phyloP scores from a whole-genome alignment of 1,140 invertebrate species.

The Triops cancriformis region DNA sequence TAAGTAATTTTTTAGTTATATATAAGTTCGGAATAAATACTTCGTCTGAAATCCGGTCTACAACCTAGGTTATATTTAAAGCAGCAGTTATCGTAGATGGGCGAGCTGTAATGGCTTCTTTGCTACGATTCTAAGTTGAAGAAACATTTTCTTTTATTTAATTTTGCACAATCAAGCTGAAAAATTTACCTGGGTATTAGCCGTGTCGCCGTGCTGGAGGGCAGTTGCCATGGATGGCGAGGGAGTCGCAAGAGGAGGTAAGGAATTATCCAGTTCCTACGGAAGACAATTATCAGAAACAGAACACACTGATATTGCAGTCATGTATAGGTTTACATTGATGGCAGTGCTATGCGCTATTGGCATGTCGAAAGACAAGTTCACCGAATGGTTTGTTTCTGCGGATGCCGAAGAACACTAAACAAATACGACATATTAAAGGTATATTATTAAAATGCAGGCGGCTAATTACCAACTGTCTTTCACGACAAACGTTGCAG shows the following conservation, averaged over 20 bases:
- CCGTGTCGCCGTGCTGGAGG: background rate
- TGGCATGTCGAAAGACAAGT: too few species aligned
- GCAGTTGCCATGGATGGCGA: background rate
- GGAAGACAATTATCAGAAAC: background rate
- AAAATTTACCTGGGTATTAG: background rate
- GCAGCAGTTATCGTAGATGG: background rate
- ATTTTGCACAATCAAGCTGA: background rate
- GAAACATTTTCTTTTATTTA: background rate
- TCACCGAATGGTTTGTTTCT: too few species aligned
- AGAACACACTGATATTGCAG: background rate
- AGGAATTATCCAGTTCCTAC: background rate
- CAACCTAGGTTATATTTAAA: background rate
- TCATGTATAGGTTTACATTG: background rate
- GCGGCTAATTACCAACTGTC: too few species aligned
- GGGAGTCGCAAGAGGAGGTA: background rate
- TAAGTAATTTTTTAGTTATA: background rate
- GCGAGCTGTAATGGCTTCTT: too few species aligned
- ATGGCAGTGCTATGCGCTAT: too few species aligned
- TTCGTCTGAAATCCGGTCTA: background rate
- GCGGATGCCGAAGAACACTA: too few species aligned
- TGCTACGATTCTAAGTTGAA: background rate
- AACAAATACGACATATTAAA: too few species aligned
- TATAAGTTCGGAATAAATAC: background rate
- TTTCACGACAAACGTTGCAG: too few species aligned
- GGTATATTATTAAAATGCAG: too few species aligned